A percentile compares a stretch with the other conserved stretches of the same genome.
Conservation (phyloP, 2,888 invertebrate genomes). For the Thelaira solivaga region DNA sequence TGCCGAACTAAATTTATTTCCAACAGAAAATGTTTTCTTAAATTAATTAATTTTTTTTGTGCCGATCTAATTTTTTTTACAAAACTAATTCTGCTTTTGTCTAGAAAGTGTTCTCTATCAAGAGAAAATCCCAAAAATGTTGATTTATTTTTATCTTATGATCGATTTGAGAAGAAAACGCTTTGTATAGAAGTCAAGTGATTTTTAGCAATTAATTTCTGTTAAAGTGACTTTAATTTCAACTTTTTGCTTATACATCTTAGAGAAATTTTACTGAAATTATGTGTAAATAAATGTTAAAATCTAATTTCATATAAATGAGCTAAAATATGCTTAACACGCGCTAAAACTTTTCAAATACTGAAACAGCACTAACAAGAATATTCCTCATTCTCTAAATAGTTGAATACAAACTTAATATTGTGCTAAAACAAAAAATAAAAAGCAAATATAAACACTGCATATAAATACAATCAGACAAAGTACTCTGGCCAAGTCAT, state of each 20-base stretch:
- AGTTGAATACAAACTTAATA: not conserved
- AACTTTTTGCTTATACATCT: not conserved
- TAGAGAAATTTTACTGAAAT: constrained; percentile 12
- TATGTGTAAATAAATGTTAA: constrained; percentile 40
- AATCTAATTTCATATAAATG: constrained; percentile 74
- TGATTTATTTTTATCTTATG: too few relatives aligned
- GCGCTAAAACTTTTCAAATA: constrained; percentile 63
- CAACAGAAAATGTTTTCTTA: too few relatives aligned
- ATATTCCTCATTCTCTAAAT: not conserved
- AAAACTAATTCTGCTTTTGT: too few relatives aligned
- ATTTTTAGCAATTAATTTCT: too few relatives aligned
- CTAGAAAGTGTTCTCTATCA: too few relatives aligned
- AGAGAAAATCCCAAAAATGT: too few relatives aligned
- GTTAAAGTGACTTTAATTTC: too few relatives aligned
- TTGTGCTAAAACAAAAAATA: constrained; percentile 18
- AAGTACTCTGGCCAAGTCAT: constrained; percentile 9
- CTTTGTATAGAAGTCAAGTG: too few relatives aligned
- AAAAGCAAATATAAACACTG: constrained; percentile 50
- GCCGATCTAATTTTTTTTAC: too few relatives aligned
- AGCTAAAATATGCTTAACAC: constrained; percentile 75
- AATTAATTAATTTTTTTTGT: too few relatives aligned
- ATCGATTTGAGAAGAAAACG: too few relatives aligned
- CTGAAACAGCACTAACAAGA: constrained; percentile 7
- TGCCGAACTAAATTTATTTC: too few relatives aligned
- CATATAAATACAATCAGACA: constrained; percentile 38